Evolutionary conservation across 2,797 vertebrate species (phyloP).

Genomic region (Clamator glandarius): DNA sequence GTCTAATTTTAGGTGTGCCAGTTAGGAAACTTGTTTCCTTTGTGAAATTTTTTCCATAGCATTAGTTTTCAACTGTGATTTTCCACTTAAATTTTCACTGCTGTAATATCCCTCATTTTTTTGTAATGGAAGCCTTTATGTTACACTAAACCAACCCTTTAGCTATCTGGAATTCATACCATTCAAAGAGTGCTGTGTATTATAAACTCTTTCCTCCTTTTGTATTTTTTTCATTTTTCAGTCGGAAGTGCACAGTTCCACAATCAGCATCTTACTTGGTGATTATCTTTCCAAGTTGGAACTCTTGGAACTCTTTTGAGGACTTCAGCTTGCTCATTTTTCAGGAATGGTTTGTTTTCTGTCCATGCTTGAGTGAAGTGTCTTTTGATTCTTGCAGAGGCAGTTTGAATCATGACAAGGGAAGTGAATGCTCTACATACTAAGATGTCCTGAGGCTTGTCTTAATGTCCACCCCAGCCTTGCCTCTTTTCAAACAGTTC

Average conservation of each 20-base stretch:
- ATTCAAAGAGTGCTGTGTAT: neutral
- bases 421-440: neutral
- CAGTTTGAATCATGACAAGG: neutral
- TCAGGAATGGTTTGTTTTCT: neutral
- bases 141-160: neutral
- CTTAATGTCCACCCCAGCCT: neutral
- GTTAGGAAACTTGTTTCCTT: neutral
- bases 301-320: neutral
- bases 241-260: neutral
- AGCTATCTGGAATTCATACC: neutral
- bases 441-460: neutral
- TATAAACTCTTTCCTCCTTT: neutral
- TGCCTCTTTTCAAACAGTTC: neutral
- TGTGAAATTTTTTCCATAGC: neutral
- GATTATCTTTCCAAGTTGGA: neutral
- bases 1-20: neutral
- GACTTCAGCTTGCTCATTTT: neutral
- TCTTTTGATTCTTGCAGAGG: neutral
- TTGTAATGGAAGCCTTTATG: neutral
- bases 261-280: neutral
- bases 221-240: neutral
- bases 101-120: rapidly evolving
- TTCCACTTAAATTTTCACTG: neutral
- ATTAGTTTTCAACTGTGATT: neutral
- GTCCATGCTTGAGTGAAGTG: neutral